Evolutionary conservation across 2,113 vertebrate genomes (phyloP).

Genomic region (Lagenorhynchus albirostris): DNA sequence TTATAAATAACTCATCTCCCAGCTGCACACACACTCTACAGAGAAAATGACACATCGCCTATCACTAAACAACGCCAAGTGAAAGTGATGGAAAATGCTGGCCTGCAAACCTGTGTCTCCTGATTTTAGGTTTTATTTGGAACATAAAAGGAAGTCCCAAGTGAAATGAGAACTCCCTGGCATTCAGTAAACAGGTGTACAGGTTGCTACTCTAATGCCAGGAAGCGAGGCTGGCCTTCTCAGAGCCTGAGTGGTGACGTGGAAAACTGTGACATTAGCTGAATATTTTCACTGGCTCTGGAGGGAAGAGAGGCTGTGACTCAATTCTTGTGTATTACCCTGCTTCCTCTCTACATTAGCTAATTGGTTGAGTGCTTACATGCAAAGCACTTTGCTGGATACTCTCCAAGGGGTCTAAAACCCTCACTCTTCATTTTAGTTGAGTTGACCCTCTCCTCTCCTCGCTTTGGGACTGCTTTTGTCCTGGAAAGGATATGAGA

Average conservation of each 20-base stretch:
- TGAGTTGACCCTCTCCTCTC: neutral
- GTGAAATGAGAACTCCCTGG: neutral
- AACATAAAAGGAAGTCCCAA: neutral
- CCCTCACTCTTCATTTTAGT: neutral
- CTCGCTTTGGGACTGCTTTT: neutral
- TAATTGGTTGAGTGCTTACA: neutral
- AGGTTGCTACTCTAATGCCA: rapidly evolving
- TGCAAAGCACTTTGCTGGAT: neutral
- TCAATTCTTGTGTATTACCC: rapidly evolving
- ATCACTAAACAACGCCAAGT: constrained; percentile 68
- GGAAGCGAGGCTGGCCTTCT: neutral
- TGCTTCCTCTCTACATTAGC: neutral
- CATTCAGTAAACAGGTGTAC: neutral
- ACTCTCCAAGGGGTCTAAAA: neutral
- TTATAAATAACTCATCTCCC: constrained; percentile 78
- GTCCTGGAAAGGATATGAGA: neutral
- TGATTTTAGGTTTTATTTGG: neutral
- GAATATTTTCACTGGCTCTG: neutral
- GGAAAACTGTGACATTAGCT: too few relatives aligned
- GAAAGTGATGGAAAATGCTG: neutral
- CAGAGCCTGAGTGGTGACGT: neutral
- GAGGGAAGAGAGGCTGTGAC: neutral
- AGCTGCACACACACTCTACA: constrained; percentile 63
- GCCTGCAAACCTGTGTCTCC: neutral
- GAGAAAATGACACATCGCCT: constrained; percentile 79